Percentiles rank a stretch among this genome's conserved stretches.
Conservation (phyloP, 2,113 vertebrate genomes). For the Alethe diademata region DNA sequence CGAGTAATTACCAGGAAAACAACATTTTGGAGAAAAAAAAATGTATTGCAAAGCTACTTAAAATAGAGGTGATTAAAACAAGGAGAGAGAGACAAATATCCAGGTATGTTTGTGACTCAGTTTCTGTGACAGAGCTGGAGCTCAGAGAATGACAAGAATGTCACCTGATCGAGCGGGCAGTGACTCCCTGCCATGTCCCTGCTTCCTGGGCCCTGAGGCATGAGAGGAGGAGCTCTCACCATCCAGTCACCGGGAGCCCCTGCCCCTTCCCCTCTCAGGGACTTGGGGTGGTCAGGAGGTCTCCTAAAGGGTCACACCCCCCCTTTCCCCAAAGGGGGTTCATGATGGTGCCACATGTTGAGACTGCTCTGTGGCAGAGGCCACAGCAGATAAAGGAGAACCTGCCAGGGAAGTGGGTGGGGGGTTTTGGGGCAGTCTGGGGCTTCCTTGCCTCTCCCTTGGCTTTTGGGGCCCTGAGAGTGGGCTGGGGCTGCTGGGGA, state of each 20-base stretch:
- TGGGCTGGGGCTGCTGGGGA: not conserved
- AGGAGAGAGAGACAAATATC: constrained; percentile 5
- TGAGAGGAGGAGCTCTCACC: not conserved
- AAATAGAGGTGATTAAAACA: constrained; percentile 66
- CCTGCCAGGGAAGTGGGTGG: accelerated
- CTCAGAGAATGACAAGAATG: constrained; percentile 1
- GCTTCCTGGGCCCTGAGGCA: not conserved
- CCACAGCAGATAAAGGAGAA: not conserved
- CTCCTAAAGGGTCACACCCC: not conserved
- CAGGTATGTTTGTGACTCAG: constrained; percentile 36
- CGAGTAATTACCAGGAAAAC: not conserved
- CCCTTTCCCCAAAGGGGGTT: not conserved
- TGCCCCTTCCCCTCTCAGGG: not conserved
- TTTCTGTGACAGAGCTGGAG: not conserved
- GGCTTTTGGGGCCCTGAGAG: not conserved
- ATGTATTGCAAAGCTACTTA: constrained; percentile 68
- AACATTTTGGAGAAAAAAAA: constrained; percentile 7
- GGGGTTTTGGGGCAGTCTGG: accelerated
- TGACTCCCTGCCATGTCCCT: not conserved
- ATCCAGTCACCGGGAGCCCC: not conserved
- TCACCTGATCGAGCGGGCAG: not conserved
- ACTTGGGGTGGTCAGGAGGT: not conserved
- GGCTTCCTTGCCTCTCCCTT: not conserved
- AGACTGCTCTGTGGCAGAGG: not conserved
- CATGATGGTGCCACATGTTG: accelerated